phyloP scores from a whole-genome alignment of 2,888 invertebrate genomes.

The Hirtodrosophila cameraria region DNA sequence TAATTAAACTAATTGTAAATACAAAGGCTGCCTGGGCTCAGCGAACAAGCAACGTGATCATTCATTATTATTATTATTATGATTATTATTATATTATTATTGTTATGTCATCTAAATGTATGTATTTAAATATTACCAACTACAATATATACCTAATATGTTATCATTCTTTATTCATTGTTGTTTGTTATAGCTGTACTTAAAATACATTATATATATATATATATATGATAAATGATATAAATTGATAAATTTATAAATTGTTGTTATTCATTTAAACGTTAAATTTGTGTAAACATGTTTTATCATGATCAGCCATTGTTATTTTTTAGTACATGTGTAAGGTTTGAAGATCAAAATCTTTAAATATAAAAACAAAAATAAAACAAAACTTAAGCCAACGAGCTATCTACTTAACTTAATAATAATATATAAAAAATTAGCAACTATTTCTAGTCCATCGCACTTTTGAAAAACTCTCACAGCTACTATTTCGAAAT shows the following conservation, averaged over 20 bases:
- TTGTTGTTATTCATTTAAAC: conserved; percentile 33
- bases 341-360: conserved; percentile 58
- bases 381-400: conserved; percentile 24
- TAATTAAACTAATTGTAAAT: conserved; percentile 66
- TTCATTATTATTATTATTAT: conserved; percentile 42
- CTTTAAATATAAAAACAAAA: conserved; percentile 29
- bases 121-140: conserved; percentile 29
- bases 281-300: conserved; percentile 59
- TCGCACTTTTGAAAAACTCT: conserved; percentile 26
- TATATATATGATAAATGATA: conserved; percentile 7
- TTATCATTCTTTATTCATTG: conserved; percentile 56
- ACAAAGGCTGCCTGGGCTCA: conserved; percentile 73
- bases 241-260: conserved; percentile 5
- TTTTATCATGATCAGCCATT: conserved; percentile 61
- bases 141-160: conserved; percentile 21
- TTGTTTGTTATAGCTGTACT: conserved; percentile 77
- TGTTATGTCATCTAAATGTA: conserved; percentile 36
- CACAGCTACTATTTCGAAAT: conserved; percentile 8
- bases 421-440: too few relatives aligned
- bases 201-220: conserved; percentile 42
- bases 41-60: conserved; percentile 76
- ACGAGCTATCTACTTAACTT: conserved; percentile 4
- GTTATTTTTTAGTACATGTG: conserved; percentile 77
- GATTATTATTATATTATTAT: conserved; percentile 1
- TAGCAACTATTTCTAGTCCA: conserved; percentile 57